phyloP scores from a whole-genome alignment of 2,113 vertebrate species.

The Chaetura pelagica region DNA sequence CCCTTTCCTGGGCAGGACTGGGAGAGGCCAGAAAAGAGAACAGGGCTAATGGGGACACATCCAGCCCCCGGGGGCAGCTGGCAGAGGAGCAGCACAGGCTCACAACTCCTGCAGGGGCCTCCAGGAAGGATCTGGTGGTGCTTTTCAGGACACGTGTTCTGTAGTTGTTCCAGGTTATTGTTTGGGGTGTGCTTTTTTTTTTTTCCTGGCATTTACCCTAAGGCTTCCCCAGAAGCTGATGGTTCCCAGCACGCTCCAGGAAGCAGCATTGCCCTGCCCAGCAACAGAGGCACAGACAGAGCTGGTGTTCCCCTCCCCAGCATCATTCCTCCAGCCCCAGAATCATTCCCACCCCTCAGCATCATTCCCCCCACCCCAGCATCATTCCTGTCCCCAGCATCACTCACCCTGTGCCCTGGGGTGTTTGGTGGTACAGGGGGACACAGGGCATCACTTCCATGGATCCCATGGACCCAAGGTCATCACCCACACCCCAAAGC shows the following conservation, averaged over 20 bases:
- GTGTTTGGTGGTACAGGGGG: neutral
- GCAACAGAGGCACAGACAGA: neutral
- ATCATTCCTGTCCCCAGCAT: neutral
- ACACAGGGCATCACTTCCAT: accelerated
- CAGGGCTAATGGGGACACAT: neutral
- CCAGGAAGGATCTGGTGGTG: conserved; percentile 30
- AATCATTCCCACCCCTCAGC: neutral
- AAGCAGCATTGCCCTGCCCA: conserved; percentile 5
- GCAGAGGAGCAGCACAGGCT: neutral
- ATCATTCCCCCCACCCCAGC: neutral
- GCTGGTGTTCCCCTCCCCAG: accelerated
- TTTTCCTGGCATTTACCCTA: conserved; percentile 13
- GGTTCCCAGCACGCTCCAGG: neutral
- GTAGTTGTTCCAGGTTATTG: conserved; percentile 20
- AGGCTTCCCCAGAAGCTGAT: conserved; percentile 20
- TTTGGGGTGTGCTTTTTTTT: neutral
- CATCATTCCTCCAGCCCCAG: neutral
- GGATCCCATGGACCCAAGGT: accelerated
- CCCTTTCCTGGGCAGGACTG: conserved; percentile 17
- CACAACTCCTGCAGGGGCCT: neutral
- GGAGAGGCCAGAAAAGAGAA: neutral
- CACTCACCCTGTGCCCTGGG: neutral
- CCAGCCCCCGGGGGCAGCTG: neutral
- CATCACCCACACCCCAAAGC: neutral
- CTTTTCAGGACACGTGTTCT: neutral